Evolutionary conservation across 2,888 invertebrate genomes (phyloP), one percentile per base, ranked within the genome.

Genomic region (Idaea biselata): DNA sequence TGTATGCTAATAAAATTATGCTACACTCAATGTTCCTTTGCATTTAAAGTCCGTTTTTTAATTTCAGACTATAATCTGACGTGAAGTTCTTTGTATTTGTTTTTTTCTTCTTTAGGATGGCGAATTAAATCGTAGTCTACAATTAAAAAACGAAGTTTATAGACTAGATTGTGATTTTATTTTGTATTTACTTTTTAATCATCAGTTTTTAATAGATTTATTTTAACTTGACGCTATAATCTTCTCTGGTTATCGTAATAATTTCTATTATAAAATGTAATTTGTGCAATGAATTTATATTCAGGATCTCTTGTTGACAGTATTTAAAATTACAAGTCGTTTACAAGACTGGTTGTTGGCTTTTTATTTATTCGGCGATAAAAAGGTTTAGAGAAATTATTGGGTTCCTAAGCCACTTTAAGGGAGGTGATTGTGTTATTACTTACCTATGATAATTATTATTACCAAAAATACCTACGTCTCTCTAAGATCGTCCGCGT

Each of bases 331-430:
- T 89, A 91, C 85, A 91, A 84, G 90, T 91, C 88, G 89, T 91
- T 91, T 91, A 89, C 88, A 91, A 89, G 88, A 90, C 87, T 88
- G 87, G 84, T 81, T 82, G 73, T 62, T 66, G 70, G 81, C 17
- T 66, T 95, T 94, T 87, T 25, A 25, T 25, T 96, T 95, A 93
- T 96, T 96, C 11, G 25, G 25, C 25, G 5, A 25, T n/a, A n/a
- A n/a, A n/a, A n/a, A n/a, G n/a, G n/a, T n/a, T n/a, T n/a, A n/a
- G n/a, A n/a, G n/a, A n/a, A n/a, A n/a, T n/a, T n/a, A n/a, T n/a
- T n/a, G n/a, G n/a, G n/a, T n/a, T n/a, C n/a, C n/a, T n/a, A n/a
- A n/a, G n/a, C n/a, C n/a, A n/a, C n/a, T n/a, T n/a, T n/a, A n/a
- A n/a, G n/a, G n/a, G n/a, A n/a, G n/a, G n/a, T n/a, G n/a, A n/a